Evolutionary conservation across 2,888 invertebrate species (phyloP).

Genomic region (Beris chalybata): DNA sequence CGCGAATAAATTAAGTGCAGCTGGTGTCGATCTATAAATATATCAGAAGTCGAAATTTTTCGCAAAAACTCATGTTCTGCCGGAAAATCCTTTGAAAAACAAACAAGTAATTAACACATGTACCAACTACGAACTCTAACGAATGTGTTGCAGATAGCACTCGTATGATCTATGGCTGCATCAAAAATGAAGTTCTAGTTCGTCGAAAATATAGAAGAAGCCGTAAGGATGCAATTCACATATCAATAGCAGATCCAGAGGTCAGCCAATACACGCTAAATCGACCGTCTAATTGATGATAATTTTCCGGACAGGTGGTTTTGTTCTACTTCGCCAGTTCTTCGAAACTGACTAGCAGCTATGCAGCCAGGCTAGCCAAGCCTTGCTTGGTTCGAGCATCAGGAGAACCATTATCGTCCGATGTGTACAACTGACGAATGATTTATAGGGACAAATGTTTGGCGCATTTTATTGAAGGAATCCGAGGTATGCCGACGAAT

Average conservation of each 20-base stretch:
- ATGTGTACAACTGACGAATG: constrained; percentile 34
- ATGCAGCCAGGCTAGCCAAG: too few species aligned
- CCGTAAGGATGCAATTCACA: too few species aligned
- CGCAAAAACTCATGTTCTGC: constrained; percentile 20
- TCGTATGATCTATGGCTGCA: too few species aligned
- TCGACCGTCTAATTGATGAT: constrained; percentile 27
- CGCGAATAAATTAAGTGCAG: constrained; percentile 31
- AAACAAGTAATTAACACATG: too few species aligned
- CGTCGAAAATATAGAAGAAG: too few species aligned
- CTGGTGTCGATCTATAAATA: constrained; percentile 30
- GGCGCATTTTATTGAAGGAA: constrained; percentile 41
- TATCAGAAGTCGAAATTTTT: constrained; percentile 14
- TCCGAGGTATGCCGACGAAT: constrained; percentile 39
- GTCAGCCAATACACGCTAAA: constrained; percentile 9
- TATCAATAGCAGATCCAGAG: too few species aligned
- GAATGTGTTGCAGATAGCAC: too few species aligned
- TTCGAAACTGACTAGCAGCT: too few species aligned
- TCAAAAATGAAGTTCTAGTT: too few species aligned
- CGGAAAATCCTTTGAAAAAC: background rate
- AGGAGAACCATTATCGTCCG: background rate
- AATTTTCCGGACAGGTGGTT: constrained; percentile 32
- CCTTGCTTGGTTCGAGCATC: background rate
- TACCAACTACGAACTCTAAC: too few species aligned
- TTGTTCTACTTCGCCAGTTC: constrained; percentile 19
- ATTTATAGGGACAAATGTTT: constrained; percentile 44